Base-by-base conservation (phyloP, 2,888 invertebrate genomes). In the Drosophila macrospina region DNA sequence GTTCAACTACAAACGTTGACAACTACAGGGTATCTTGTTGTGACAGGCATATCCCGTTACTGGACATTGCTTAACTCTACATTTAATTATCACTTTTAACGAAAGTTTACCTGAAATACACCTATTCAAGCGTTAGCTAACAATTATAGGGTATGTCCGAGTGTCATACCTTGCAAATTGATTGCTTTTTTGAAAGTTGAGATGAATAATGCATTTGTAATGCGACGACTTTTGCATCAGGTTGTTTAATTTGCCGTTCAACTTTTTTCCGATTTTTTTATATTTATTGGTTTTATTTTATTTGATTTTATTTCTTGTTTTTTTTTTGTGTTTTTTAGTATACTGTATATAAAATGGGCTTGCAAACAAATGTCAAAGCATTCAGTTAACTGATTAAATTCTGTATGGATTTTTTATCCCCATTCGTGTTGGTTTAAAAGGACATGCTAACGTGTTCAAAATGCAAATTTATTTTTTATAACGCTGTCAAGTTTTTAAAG, bases 171-270 rank as follows among this genome's bases (percentile, higher is more conserved):
- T 0, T 6, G 6, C 3, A 4, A 7, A n/a, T 48, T 50, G 2
- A 6, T 32, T 45, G 20, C n/a, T 62, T 30, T 39, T 45, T 42
- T 62, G 15, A 54, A 68, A 48, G 36, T 52, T 52, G 28, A 57
- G 50, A 50, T 70, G 63, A 70, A 70, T 70, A 70, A 54, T 70
- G 30, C 52, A 44, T 24, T 69, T 10, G 30, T 30, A 24, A 32
- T 41, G 66, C 28, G 45, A 36, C 30, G 57, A 24, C 41, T 41
- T 66, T 56, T 66, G 56, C 52, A 64, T 60, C 59, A 60, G 45
- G 56, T 47, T 55, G 28, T 16, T 66, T 24, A 66, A 51, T 50
- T 65, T 55, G 28, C 66, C 44, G 13, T 30, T 66, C 32, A 39
- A 39, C 44, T 28, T 32, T 51, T 32, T 8, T 37, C 20, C 30